Percentiles rank a stretch among this genome's conserved stretches.
phyloP scores from a whole-genome alignment of 1,140 invertebrate genomes.

The Glossosoma conforme region DNA sequence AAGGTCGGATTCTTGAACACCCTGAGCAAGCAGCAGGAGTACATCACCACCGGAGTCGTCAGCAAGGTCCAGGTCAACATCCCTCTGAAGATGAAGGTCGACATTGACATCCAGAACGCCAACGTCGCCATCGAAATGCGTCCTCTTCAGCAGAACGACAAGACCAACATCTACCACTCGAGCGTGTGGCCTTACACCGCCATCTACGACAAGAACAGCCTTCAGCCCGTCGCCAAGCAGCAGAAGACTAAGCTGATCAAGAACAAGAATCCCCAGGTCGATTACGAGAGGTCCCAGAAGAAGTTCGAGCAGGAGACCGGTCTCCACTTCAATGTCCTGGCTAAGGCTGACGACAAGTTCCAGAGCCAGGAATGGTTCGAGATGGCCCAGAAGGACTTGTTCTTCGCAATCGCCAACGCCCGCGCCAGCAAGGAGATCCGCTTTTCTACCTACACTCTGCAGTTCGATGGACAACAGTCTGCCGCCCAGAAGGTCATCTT shows the following conservation, averaged over 20 bases:
- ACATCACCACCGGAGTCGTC: constrained; percentile 55
- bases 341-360: constrained; percentile 46
- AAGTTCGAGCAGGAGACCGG: constrained; percentile 43
- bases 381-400: constrained; percentile 28
- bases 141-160: constrained; percentile 40
- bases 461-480: constrained; percentile 30
- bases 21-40: constrained; percentile 47
- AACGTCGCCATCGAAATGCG: constrained; percentile 44
- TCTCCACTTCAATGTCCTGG: constrained; percentile 45
- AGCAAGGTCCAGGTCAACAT: constrained; percentile 52
- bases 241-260: constrained; percentile 42
- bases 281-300: constrained; percentile 35
- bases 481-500: constrained; percentile 30
- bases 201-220: constrained; percentile 49
- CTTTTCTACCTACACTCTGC: constrained; percentile 27
- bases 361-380: constrained; percentile 23
- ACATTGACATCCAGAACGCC: constrained; percentile 45
- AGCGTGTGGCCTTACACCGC: constrained; percentile 57
- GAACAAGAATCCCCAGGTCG: constrained; percentile 34
- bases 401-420: constrained; percentile 32
- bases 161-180: constrained; percentile 50
- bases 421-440: constrained; percentile 27
- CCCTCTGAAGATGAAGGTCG: constrained; percentile 44
- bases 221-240: constrained; percentile 44
- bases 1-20: constrained; percentile 61